Evolutionary conservation across 2,888 invertebrate genomes (phyloP).

Genomic region (Pandemis heparana): DNA sequence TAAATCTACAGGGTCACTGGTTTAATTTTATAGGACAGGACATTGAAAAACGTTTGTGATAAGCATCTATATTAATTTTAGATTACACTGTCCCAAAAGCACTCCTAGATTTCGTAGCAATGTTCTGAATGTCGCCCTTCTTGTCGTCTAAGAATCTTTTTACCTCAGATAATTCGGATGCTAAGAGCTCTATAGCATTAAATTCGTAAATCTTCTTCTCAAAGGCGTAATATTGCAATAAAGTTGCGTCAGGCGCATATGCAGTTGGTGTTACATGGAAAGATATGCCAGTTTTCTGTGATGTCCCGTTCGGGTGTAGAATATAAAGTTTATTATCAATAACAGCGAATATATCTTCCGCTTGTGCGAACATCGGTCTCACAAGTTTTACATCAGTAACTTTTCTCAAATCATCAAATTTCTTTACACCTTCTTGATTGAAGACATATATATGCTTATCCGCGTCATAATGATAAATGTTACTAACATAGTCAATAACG

Average conservation of each 20-base stretch:
- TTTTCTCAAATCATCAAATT: conserved; percentile 21
- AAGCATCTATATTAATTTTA: neutral
- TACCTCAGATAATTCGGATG: conserved; percentile 3
- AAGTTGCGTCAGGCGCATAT: conserved; percentile 33
- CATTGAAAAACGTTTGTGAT: neutral
- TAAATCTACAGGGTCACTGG: too few species aligned
- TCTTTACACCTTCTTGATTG: conserved; percentile 9
- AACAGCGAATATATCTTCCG: conserved; percentile 14
- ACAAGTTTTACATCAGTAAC: conserved; percentile 16
- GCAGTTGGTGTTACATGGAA: conserved; percentile 30
- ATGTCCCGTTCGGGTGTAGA: conserved; percentile 13
- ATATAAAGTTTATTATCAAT: conserved; percentile 23
- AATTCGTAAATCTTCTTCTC: conserved; percentile 37
- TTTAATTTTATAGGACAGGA: too few species aligned
- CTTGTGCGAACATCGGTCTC: conserved; percentile 25
- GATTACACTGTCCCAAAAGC: conserved; percentile 31
- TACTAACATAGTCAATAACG: conserved; percentile 23
- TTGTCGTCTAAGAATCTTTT: conserved; percentile 19
- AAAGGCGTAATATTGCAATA: conserved; percentile 30
- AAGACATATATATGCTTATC: conserved; percentile 14
- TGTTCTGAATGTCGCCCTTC: conserved; percentile 17
- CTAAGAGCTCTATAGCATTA: conserved; percentile 9
- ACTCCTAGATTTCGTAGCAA: conserved; percentile 31
- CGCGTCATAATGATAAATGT: conserved; percentile 20
- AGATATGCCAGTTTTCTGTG: neutral